Conservation (phyloP, 2,888 invertebrate species). For the Leucoma salicis region DNA sequence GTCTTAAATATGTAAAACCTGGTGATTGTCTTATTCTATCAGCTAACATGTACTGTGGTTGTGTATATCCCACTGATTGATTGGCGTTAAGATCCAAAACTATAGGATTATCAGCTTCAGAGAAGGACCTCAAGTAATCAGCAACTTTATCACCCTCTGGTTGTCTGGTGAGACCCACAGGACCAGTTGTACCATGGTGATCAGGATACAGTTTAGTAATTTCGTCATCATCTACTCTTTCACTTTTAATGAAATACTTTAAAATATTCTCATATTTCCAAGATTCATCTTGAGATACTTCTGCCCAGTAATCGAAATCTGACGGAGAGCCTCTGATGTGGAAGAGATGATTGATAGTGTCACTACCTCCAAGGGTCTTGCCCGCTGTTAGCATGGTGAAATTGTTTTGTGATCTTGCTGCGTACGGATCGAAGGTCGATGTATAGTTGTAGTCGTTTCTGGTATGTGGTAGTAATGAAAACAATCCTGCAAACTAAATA, state of each 20-base stretch:
- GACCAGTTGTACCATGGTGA: conserved; percentile 20
- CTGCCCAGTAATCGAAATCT: conserved; percentile 12
- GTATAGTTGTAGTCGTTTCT: conserved; percentile 8
- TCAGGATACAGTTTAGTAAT: conserved; percentile 1
- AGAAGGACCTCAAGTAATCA: conserved; percentile 17
- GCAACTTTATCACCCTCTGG: neutral
- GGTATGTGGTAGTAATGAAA: conserved; percentile 5
- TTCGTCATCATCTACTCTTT: conserved; percentile 8
- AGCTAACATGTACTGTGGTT: conserved; percentile 13
- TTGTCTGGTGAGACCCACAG: conserved; percentile 16
- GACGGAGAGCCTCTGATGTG: neutral
- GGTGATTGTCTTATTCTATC: conserved; percentile 18
- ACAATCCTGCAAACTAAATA: conserved; percentile 11
- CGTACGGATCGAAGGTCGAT: conserved; percentile 10
- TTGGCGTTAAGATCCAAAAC: conserved; percentile 20
- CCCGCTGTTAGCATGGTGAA: conserved; percentile 17
- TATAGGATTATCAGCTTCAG: conserved; percentile 16
- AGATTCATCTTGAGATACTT: conserved; percentile 2
- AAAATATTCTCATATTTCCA: conserved; percentile 12
- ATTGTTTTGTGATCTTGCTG: conserved; percentile 10
- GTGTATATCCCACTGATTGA: conserved; percentile 14
- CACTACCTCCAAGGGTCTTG: conserved; percentile 15
- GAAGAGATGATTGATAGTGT: conserved; percentile 12
- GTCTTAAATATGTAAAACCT: conserved; percentile 13
- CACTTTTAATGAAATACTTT: conserved; percentile 15